phyloP scores from a whole-genome alignment of 2,888 invertebrate genomes.

The Scotopteryx bipunctaria region DNA sequence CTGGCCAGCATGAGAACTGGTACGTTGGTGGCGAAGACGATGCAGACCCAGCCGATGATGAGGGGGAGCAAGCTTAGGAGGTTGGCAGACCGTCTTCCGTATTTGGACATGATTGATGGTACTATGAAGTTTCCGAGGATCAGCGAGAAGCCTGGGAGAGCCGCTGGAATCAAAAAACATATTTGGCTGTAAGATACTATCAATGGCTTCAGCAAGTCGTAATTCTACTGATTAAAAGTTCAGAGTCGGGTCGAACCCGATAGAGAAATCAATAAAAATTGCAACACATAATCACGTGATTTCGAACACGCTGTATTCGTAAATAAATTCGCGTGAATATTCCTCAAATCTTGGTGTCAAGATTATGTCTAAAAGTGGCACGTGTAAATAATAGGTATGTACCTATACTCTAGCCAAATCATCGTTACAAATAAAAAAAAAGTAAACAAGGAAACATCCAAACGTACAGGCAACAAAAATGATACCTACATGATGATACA shows the following conservation, averaged over 20 bases:
- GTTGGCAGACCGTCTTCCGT: conserved; percentile 76
- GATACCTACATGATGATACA: no score
- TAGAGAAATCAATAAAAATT: neutral
- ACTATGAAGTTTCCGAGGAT: conserved; percentile 51
- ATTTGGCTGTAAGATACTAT: neutral
- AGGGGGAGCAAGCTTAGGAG: conserved; percentile 69
- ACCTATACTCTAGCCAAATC: no score
- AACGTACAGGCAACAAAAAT: no score
- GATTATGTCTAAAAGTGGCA: no score
- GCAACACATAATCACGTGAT: neutral
- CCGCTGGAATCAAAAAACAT: conserved; percentile 51
- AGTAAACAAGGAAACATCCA: no score
- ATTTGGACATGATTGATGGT: conserved; percentile 66
- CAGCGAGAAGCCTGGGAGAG: conserved; percentile 51
- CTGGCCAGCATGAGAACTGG: conserved; percentile 55
- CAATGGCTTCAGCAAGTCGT: neutral
- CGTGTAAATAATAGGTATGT: no score
- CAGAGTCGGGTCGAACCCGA: conserved; percentile 2
- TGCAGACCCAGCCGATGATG: conserved; percentile 74
- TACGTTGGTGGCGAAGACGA: conserved; percentile 60
- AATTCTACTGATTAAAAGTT: conserved; percentile 1
- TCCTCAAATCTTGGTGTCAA: no score
- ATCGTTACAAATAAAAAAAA: no score
- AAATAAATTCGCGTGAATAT: no score
- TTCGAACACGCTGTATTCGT: no score